Evolutionary conservation across 1,140 invertebrate species (phyloP).

Genomic region (Condylostylus longicornis): DNA sequence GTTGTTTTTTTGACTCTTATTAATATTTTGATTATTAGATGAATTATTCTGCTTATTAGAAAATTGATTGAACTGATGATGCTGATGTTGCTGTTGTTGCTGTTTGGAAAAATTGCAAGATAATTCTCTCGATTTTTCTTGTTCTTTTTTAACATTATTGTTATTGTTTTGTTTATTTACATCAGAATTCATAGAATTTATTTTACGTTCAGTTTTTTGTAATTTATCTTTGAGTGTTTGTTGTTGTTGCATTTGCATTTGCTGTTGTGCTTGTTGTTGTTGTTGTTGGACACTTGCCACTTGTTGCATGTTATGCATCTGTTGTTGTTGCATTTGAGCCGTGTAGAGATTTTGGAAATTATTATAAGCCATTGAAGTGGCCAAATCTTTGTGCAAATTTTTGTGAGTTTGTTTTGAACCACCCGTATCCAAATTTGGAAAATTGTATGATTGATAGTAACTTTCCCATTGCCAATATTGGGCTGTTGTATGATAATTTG

Average conservation of each 20-base stretch:
- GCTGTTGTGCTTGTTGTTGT: slow-evolving; percentile 27
- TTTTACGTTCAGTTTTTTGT: slow-evolving; percentile 2
- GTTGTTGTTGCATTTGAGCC: slow-evolving; percentile 17
- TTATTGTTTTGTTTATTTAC: slow-evolving; percentile 8
- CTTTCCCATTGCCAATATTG: slow-evolving; percentile 51
- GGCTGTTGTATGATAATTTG: slow-evolving; percentile 42
- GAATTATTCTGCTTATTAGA: no score
- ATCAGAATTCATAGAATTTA: no score
- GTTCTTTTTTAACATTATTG: neutral
- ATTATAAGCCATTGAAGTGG: slow-evolving; percentile 27
- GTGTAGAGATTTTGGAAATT: slow-evolving; percentile 25
- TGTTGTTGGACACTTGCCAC: slow-evolving; percentile 20
- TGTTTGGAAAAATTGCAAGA: neutral
- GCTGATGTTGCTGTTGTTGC: slow-evolving; percentile 7
- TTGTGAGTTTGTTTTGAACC: slow-evolving; percentile 24
- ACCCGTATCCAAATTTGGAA: slow-evolving; percentile 35
- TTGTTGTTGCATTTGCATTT: slow-evolving; percentile 18
- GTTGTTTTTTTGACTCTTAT: slow-evolving; percentile 18
- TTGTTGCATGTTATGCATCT: slow-evolving; percentile 12
- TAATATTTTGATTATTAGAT: slow-evolving; percentile 15
- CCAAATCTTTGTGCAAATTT: slow-evolving; percentile 29
- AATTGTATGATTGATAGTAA: slow-evolving; percentile 38
- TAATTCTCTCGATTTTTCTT: neutral
- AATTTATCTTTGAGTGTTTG: slow-evolving; percentile 5
- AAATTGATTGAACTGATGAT: slow-evolving; percentile 11